Base-by-base conservation (phyloP, 2,888 invertebrate species). In the Cyclophora punctaria region DNA sequence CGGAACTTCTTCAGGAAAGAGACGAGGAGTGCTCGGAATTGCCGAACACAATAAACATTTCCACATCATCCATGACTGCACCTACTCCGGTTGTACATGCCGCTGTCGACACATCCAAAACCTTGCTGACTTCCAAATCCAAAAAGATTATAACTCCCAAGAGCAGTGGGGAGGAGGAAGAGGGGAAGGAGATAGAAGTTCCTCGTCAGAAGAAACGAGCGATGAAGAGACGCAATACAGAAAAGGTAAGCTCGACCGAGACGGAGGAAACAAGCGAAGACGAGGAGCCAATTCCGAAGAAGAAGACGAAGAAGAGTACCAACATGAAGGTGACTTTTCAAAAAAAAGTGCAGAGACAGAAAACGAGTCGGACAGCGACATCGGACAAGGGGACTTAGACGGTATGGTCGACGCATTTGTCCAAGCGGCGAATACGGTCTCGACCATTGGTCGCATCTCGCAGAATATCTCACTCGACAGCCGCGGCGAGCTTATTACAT, bases 41-140 rank as follows among this genome's bases (percentile, higher is more conserved):
- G 20, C 20, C 20, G 20, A 20, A 20, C 20, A 20, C 20, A 20
- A 20, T 20, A 20, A 20, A 20, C 20, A 56, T 37, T 7, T 57
- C 47, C 57, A 54, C 20, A 47, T 57, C 53, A 51, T 57, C 46
- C 57, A 57, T 35, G 57, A 57, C 46, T 57, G 55, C 35, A 1
- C 52, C 2, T 57, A 55, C 37, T 45, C 45, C 1, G 57, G 50
- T 47, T 52, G 50, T 6, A 53, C 55, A 3, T 57, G 54, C 44
- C 34, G 48, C 3, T 54, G 20, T 20, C 20, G 20, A 20, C 20
- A 20, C 20, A 20, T 20, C 20, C 20, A 20, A 20, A 20, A 20
- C 20, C 20, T 20, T 20, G 20, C 20, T 20, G 20, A 20, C 20
- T 20, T 20, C 20, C 20, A 20, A 20, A 20, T 20, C 20, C 20